Percentiles rank a stretch among this genome's conserved stretches.
phyloP scores from a whole-genome alignment of 2,888 invertebrate species.

The Nezara viridula region DNA sequence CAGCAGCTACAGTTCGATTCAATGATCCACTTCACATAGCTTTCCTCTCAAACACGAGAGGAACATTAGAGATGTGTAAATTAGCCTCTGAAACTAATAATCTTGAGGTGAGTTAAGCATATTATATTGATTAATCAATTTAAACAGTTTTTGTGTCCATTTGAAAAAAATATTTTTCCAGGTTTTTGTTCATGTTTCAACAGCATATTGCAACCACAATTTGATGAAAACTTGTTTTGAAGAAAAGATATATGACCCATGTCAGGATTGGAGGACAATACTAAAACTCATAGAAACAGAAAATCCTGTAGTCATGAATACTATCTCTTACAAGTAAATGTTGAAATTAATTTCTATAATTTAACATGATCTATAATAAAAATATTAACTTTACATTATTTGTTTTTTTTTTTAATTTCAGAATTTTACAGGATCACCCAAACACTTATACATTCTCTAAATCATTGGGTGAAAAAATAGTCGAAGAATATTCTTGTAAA shows the following conservation, averaged over 20 bases:
- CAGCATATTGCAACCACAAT: conserved; percentile 62
- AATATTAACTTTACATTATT: neutral
- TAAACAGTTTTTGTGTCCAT: neutral
- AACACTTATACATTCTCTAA: conserved; percentile 66
- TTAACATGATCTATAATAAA: neutral
- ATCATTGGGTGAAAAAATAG: conserved; percentile 62
- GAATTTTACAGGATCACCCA: conserved; percentile 63
- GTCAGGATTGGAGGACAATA: conserved; percentile 60
- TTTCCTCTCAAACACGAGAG: conserved; percentile 64
- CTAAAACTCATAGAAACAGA: conserved; percentile 63
- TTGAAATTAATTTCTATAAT: neutral
- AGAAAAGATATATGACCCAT: conserved; percentile 61
- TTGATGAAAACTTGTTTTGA: conserved; percentile 47
- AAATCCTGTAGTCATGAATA: conserved; percentile 61
- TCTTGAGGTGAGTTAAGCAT: conserved; percentile 52
- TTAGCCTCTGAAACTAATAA: conserved; percentile 65
- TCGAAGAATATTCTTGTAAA: conserved; percentile 60
- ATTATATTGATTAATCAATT: neutral
- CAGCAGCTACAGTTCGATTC: conserved; percentile 65
- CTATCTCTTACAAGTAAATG: conserved; percentile 57
- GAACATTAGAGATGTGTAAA: conserved; percentile 64
- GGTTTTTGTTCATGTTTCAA: conserved; percentile 62
- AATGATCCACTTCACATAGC: conserved; percentile 64
- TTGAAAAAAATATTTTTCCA: neutral
- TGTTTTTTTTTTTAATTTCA: conserved; percentile 21